Conservation (phyloP, 2,113 vertebrate species). For the Riparia riparia region DNA sequence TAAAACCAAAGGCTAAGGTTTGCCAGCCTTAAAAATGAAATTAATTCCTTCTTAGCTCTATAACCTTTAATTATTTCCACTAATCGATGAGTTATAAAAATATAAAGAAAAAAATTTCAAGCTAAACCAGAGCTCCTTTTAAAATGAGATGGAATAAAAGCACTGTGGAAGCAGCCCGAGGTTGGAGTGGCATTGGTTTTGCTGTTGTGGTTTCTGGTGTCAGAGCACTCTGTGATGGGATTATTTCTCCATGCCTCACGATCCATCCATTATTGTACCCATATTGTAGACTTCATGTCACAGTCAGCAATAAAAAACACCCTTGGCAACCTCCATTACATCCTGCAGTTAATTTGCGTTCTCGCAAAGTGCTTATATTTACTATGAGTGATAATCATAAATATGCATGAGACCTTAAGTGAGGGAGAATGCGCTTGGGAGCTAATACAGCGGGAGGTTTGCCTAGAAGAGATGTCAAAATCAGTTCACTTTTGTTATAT, state of each 20-base stretch:
- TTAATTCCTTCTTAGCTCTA: background rate
- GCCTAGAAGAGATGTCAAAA: constrained; percentile 69
- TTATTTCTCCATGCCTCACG: background rate
- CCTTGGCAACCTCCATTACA: constrained; percentile 58
- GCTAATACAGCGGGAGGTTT: constrained; percentile 16
- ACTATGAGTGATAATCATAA: constrained; percentile 62
- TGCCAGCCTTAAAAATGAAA: constrained; percentile 30
- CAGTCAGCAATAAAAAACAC: constrained; percentile 33
- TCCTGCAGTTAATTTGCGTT: constrained; percentile 47
- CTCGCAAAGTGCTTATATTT: constrained; percentile 52
- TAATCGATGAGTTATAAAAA: background rate
- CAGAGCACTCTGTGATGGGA: constrained; percentile 1
- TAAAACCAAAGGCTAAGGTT: constrained; percentile 5
- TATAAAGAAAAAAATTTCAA: background rate
- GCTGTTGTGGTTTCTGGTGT: constrained; percentile 17
- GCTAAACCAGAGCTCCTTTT: background rate
- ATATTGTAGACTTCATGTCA: constrained; percentile 12
- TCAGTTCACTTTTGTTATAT: constrained; percentile 62
- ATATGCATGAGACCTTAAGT: constrained; percentile 69
- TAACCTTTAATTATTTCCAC: constrained; percentile 24
- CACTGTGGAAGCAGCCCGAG: background rate
- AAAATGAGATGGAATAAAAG: background rate
- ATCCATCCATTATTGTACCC: constrained; percentile 10
- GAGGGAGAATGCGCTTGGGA: constrained; percentile 49
- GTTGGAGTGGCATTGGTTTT: constrained; percentile 3